Percentiles rank a stretch among this genome's conserved stretches.
Conservation (phyloP, 1,140 invertebrate genomes). For the Vanessa atalanta region DNA sequence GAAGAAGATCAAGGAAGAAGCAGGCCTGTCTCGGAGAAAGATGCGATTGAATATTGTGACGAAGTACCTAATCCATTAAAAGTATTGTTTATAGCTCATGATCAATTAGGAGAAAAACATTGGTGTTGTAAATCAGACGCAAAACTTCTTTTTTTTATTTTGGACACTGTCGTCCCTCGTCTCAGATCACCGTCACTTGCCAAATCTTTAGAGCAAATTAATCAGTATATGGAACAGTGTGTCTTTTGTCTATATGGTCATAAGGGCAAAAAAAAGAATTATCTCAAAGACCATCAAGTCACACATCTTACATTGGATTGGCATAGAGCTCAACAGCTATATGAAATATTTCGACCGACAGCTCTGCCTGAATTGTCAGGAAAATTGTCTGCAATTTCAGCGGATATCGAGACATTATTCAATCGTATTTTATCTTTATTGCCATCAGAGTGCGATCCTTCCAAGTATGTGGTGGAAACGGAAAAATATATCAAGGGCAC, state of each 20-base stretch:
- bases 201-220: constrained; percentile 82
- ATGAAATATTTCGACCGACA: constrained; percentile 91
- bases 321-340: constrained; percentile 88
- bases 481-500: constrained; percentile 85
- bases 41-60: constrained; percentile 78
- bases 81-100: constrained; percentile 91
- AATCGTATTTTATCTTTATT: constrained; percentile 88
- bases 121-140: constrained; percentile 91
- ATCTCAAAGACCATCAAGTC: constrained; percentile 91
- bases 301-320: constrained; percentile 88
- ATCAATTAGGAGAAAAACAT: constrained; percentile 88
- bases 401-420: constrained; percentile 89
- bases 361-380: constrained; percentile 92
- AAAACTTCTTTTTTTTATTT: constrained; percentile 88
- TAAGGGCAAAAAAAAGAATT: constrained; percentile 85
- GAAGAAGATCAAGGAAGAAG: constrained; percentile 79
- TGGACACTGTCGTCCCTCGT: constrained; percentile 87
- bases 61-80: constrained; percentile 88
- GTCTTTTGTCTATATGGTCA: constrained; percentile 94
- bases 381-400: constrained; percentile 86
- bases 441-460: constrained; percentile 85
- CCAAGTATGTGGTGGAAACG: constrained; percentile 82
- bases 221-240: constrained; percentile 91
- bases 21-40: constrained; percentile 66
- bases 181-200: constrained; percentile 82